Percentiles rank a stretch among this genome's conserved stretches.
Evolutionary conservation across 1,140 invertebrate species (phyloP).

Genomic region (Phymastichus coffea): DNA sequence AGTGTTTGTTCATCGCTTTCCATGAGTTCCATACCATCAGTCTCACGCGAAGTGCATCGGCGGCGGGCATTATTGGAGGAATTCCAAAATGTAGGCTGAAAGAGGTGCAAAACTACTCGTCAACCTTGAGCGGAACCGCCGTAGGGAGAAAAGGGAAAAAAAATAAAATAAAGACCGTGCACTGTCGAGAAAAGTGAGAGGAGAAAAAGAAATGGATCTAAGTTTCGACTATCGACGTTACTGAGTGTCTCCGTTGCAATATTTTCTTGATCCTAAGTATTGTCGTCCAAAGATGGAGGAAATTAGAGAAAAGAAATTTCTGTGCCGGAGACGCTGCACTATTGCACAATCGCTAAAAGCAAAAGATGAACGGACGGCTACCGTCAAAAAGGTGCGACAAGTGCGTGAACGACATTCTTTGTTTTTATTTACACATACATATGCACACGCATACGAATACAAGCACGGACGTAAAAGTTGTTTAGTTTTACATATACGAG

Average conservation of each 20-base stretch:
- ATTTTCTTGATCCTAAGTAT: neutral
- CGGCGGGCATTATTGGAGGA: conserved; percentile 21
- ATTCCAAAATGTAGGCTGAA: conserved; percentile 1
- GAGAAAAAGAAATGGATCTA: conserved; percentile 2
- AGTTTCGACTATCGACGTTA: neutral
- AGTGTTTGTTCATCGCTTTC: too few species aligned
- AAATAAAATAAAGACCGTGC: neutral
- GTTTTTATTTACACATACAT: neutral
- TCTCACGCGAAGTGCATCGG: too few species aligned
- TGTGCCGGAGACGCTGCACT: conserved; percentile 56
- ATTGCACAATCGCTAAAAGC: conserved; percentile 52
- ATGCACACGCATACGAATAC: too few species aligned
- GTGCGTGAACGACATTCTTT: neutral
- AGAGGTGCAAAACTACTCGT: neutral
- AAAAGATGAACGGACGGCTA: conserved; percentile 57
- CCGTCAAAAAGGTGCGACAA: conserved; percentile 56
- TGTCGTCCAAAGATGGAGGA: conserved; percentile 47
- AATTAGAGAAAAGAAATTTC: conserved; percentile 46
- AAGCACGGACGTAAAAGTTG: too few species aligned
- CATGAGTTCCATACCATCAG: too few species aligned
- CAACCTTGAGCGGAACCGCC: neutral
- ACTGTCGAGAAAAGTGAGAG: too few species aligned
- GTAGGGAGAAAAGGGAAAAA: neutral
- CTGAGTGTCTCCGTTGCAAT: neutral
- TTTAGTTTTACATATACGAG: neutral